Base-by-base conservation (phyloP, 1,140 invertebrate genomes). In the Plutomurus gul region DNA sequence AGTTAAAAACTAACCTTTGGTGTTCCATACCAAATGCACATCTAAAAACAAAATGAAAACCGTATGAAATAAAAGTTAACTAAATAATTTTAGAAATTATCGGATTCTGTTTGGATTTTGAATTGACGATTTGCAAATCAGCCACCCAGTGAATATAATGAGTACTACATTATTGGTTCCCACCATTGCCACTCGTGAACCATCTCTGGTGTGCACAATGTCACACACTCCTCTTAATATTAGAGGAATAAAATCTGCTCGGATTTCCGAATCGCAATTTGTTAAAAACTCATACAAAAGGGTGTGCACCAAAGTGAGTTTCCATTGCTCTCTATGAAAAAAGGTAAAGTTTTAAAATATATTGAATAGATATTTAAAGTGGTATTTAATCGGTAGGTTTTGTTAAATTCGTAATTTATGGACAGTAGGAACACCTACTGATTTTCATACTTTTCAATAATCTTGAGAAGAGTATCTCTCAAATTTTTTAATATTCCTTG, bases 11-110 rank as follows among this genome's bases (percentile, higher is more conserved):
- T 78, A 70, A 88, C 88, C 87, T 96, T 96, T 73, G 91, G 91
- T n/a, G 91, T 92, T 3, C 93, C 92, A 85, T 93, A 89, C 94
- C 96, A 97, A 56, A 98, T 90, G 85, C 94, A 95, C 30, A 93
- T 87, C n/a, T n/a, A n/a, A n/a, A n/a, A n/a, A n/a, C n/a, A n/a
- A n/a, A n/a, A n/a, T n/a, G n/a, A n/a, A n/a, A n/a, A n/a, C n/a
- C n/a, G n/a, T n/a, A n/a, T n/a, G n/a, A n/a, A n/a, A n/a, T n/a
- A n/a, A n/a, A n/a, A n/a, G n/a, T n/a, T n/a, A n/a, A n/a, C n/a
- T n/a, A n/a, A n/a, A n/a, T n/a, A n/a, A n/a, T n/a, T n/a, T n/a
- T n/a, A n/a, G n/a, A n/a, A n/a, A n/a, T n/a, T n/a, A n/a, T n/a
- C n/a, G n/a, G n/a, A n/a, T n/a, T n/a, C n/a, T n/a, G n/a, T n/a